These are phyloP conservation scores for Lycorma delicatula DNA, from an alignment of 1,140 invertebrate species.

Conservation along the genomic window DNA sequence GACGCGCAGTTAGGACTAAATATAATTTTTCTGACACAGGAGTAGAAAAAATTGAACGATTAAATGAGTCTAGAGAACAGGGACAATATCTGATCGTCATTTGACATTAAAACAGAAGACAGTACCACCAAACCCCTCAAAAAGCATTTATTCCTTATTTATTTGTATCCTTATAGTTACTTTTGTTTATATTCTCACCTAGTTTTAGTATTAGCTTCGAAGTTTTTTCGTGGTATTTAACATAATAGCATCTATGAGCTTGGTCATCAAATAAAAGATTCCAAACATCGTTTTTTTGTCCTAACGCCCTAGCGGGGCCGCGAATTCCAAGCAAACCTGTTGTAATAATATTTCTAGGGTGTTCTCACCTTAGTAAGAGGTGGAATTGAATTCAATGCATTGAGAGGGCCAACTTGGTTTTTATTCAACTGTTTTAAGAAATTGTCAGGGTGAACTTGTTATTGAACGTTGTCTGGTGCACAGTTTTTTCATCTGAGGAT, in stretches of 20 bases:
- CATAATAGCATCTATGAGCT: background rate
- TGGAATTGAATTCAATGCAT: too few relatives aligned
- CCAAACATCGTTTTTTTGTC: too few relatives aligned
- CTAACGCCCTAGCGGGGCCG: too few relatives aligned
- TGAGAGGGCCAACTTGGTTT: too few relatives aligned
- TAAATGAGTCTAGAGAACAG: background rate
- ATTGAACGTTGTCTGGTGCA: too few relatives aligned
- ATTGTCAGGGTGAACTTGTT: too few relatives aligned
- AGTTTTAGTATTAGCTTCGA: background rate
- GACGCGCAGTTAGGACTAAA: background rate
- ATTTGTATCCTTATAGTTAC: background rate
- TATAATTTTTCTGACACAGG: background rate
- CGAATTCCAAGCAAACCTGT: too few relatives aligned
- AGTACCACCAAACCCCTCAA: background rate
- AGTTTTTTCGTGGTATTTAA: slow-evolving; percentile 1
- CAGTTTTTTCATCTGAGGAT: too few relatives aligned
- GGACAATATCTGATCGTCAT: background rate
- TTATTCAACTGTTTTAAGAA: too few relatives aligned
- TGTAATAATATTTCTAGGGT: too few relatives aligned
- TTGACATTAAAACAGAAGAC: background rate
- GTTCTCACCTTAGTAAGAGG: too few relatives aligned
- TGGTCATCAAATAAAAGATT: too few relatives aligned
- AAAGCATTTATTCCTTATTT: background rate
- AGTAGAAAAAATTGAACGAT: background rate
- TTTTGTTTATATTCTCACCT: background rate